phyloP scores from a whole-genome alignment of 2,797 vertebrate genomes.

The Takifugu ocellatus region DNA sequence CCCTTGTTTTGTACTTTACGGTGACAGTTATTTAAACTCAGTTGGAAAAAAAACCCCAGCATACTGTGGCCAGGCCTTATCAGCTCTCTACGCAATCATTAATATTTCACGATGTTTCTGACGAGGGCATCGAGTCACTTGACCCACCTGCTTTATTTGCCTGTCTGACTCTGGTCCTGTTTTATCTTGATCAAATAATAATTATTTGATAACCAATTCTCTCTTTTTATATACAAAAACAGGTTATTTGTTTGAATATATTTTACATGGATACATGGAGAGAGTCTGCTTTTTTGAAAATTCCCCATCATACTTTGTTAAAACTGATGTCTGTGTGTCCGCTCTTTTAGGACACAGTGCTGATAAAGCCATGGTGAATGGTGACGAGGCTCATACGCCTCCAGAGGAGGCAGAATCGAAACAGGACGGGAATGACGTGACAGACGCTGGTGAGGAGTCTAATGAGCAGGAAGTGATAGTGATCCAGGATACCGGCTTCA shows the following conservation, averaged over 20 bases:
- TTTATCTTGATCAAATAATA: background rate
- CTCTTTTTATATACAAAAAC: too few relatives aligned
- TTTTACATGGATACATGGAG: too few relatives aligned
- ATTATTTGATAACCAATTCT: too few relatives aligned
- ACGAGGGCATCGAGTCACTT: slow-evolving; percentile 28
- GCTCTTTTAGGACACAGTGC: slow-evolving; percentile 74
- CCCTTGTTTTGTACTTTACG: too few relatives aligned
- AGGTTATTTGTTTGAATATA: too few relatives aligned
- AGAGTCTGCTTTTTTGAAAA: too few relatives aligned
- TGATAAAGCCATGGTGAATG: slow-evolving; percentile 87
- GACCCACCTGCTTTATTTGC: slow-evolving; percentile 21
- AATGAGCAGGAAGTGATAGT: slow-evolving; percentile 98
- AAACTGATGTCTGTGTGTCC: background rate
- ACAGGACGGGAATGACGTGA: slow-evolving; percentile 81
- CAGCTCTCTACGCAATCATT: slow-evolving; percentile 22
- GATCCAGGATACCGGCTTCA: slow-evolving; percentile 98
- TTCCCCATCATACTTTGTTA: background rate
- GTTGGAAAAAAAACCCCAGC: background rate
- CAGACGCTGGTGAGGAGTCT: slow-evolving; percentile 81
- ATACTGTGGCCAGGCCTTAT: slow-evolving; percentile 9
- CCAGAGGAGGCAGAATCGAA: slow-evolving; percentile 73
- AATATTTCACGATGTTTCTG: slow-evolving; percentile 47
- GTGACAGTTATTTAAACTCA: too few relatives aligned
- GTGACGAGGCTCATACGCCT: slow-evolving; percentile 77
- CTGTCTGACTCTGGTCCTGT: background rate